These are phyloP conservation scores for Drosophila navojoa DNA, from an alignment of 1,140 invertebrate species.

Conservation along the genomic window DNA sequence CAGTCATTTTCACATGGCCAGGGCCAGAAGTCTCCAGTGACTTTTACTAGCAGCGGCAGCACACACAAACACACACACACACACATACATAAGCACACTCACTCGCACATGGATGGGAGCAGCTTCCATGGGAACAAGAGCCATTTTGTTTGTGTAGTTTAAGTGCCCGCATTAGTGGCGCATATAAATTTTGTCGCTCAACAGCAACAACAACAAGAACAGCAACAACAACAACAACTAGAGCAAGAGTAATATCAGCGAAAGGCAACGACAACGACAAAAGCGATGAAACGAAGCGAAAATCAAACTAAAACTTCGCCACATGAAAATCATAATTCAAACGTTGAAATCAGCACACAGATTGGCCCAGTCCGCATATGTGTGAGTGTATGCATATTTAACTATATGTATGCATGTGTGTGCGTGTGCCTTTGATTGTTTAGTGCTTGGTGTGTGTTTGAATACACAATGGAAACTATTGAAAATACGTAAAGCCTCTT, in stretches of 20 bases:
- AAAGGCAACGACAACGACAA: constrained; percentile 50
- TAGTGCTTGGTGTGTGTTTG: constrained; percentile 47
- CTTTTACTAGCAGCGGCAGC: constrained; percentile 16
- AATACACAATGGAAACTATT: constrained; percentile 75
- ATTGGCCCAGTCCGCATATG: constrained; percentile 50
- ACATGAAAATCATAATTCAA: constrained; percentile 82
- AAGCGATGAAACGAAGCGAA: constrained; percentile 72
- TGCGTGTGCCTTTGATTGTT: constrained; percentile 58
- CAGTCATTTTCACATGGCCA: constrained; percentile 78
- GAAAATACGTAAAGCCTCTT: constrained; percentile 80
- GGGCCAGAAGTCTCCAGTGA: constrained; percentile 73
- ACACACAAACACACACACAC: constrained; percentile 1
- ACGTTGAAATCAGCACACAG: constrained; percentile 74
- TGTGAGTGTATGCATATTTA: constrained; percentile 34
- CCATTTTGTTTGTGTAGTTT: constrained; percentile 79
- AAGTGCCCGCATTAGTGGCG: constrained; percentile 80
- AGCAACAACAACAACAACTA: constrained; percentile 18
- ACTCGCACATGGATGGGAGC: too few relatives aligned
- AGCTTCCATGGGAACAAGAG: constrained; percentile 30
- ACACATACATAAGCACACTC: not conserved
- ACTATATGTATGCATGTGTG: constrained; percentile 34
- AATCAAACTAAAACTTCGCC: constrained; percentile 79
- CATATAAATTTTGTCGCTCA: constrained; percentile 77
- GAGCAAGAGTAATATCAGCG: constrained; percentile 12
- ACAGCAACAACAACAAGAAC: constrained; percentile 5